Percentiles rank a stretch among this genome's conserved stretches.
Evolutionary conservation across 1,140 invertebrate species (phyloP).

Genomic region (Zaprionus vittiger): DNA sequence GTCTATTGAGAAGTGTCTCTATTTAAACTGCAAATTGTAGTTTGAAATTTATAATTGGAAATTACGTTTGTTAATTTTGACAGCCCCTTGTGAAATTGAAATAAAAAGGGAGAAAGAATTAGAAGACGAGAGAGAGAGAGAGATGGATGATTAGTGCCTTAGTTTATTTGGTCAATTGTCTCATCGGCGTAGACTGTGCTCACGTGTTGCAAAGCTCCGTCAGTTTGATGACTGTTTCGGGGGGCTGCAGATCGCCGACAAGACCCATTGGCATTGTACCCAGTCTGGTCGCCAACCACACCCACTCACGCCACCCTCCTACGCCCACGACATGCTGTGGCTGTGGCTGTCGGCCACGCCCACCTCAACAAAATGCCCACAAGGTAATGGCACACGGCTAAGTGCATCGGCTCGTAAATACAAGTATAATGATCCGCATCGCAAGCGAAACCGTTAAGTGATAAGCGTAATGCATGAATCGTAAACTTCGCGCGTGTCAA

Average conservation of each 20-base stretch:
- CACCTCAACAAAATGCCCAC: conserved; percentile 54
- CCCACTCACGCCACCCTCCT: background rate
- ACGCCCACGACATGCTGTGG: conserved; percentile 46
- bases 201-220: conserved; percentile 36
- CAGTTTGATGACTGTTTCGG: conserved; percentile 69
- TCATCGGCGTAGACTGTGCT: conserved; percentile 5
- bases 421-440: conserved; percentile 33
- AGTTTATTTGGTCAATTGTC: no score
- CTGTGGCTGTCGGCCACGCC: conserved; percentile 51
- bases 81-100: no score
- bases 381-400: conserved; percentile 52
- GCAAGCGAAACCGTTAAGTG: conserved; percentile 35
- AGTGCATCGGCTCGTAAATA: conserved; percentile 43
- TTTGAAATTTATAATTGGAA: no score
- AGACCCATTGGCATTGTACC: conserved; percentile 67
- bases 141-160: no score
- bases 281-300: conserved; percentile 9
- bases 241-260: conserved; percentile 46
- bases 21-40: no score
- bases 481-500: conserved; percentile 6
- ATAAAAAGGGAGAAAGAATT: no score
- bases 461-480: conserved; percentile 18
- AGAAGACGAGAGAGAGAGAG: no score
- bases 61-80: no score
- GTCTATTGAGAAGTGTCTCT: no score